Base-by-base conservation (phyloP, 2,797 vertebrate genomes). In the Limosa lapponica region DNA sequence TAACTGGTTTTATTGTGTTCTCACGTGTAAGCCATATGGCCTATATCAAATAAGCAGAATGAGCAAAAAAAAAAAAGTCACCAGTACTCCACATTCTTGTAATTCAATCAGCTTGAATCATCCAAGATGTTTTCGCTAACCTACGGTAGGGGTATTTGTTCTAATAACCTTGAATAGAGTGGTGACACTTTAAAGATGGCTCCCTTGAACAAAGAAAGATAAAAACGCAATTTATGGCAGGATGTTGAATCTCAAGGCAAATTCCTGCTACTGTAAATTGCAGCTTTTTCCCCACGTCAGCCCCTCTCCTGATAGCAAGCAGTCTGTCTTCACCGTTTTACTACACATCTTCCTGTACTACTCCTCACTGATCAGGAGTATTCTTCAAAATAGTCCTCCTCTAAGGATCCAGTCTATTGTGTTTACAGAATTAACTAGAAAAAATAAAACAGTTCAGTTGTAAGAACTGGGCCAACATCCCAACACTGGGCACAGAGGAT, bases 121-220 rank as follows among this genome's bases (percentile, higher is more conserved):
- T 22, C 9, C 0, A 10, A 70, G 80, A 70, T 46, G 71, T 82
- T 95, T 79, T 57, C 0, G 1, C 65, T 80, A 93, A 84, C 83
- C 66, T 72, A 16, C 7, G 4, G 77, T 46, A 41, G 94, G 73
- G 87, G 78, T 46, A 93, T 96, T 95, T 89, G 94, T 94, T 95
- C 93, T 94, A 93, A 91, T 93, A 96, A 96, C 95, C 96, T 93
- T 95, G 94, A 94, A 78, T 83, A 72, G 86, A 94, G 77, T 6
- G 34, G 90, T 88, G 91, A 94, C 90, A 93, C 87, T 95, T 95
- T 93, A 95, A 94, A 96, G 80, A 94, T 82, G 80, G 90, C 77
- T 89, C 88, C 59, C 62, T 9, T 34, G 79, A 96, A 94, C 95
- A 96, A 95, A 94, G 77, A 49, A 89, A 91, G 90, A 87, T 95